Base-by-base conservation (phyloP, 2,888 invertebrate genomes). In the Catocala sponsa region DNA sequence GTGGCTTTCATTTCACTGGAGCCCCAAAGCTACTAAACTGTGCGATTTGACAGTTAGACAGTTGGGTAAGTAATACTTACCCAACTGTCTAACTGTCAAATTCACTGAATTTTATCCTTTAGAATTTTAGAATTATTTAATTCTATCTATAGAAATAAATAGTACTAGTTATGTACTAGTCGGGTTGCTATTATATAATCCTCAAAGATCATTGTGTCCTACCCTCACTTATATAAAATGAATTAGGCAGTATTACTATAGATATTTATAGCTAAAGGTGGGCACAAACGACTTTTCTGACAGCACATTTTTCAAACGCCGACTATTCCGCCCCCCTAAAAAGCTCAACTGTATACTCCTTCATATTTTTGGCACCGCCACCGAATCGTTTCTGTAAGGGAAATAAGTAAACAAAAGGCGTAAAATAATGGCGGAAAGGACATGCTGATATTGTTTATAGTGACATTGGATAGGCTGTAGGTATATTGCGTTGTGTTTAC, bases 301-400 rank as follows among this genome's bases (percentile, higher is more conserved):
- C 84, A 83, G 78, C 69, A 73, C 80, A 86, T 86, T 83, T 86
- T 84, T 87, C 83, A 87, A 84, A 81, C 77, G 65, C 75, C 76
- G 57, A 55, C 78, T 76, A 79, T 84, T 79, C 68, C 64, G 63
- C 60, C 69, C 47, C 73, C 63, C 65, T 70, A 63, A 74, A 81
- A 71, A 65, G 66, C 69, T 78, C 67, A 62, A 70, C 68, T 79
- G 65, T 74, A 72, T 78, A 32, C 12, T 72, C 65, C 67, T 70
- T 72, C 71, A 76, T 70, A 74, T 75, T 78, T 70, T 63, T 50
- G 49, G 52, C 33, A 53, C 15, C n/a, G 44, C 51, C 48, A 15
- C 33, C 41, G 46, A 13, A 48, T 50, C 15, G 15, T 63, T 56
- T 63, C 44, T 49, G 25, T 62, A 33, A 59, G 43, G 43, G 57